Conservation (phyloP, 2,888 invertebrate species). For the Drosophila anomelani region DNA sequence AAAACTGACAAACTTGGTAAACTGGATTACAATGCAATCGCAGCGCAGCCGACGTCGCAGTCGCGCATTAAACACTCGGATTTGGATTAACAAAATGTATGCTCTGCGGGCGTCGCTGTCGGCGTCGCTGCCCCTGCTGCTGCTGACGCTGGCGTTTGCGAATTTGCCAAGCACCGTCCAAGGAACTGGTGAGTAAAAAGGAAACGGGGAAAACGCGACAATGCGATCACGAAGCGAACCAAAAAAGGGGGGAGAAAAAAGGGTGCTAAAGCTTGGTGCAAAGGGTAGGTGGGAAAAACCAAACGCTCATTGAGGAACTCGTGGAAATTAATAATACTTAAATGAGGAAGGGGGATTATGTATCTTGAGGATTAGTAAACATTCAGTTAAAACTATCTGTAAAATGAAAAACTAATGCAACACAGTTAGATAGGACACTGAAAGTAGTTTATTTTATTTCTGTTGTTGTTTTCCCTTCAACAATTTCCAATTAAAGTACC, state of each 20-base stretch:
- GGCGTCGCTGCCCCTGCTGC: slow-evolving; percentile 63
- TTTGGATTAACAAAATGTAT: slow-evolving; percentile 74
- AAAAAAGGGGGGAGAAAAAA: slow-evolving; percentile 3
- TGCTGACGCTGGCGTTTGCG: slow-evolving; percentile 66
- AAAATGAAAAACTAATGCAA: no score
- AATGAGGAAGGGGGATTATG: no score
- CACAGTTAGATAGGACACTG: no score
- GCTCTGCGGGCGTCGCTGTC: slow-evolving; percentile 62
- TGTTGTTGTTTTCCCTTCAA: not conserved
- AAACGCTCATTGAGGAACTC: slow-evolving; percentile 16
- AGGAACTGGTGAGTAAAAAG: slow-evolving; percentile 69
- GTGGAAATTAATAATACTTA: not conserved
- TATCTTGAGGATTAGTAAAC: no score
- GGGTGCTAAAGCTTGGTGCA: slow-evolving; percentile 7
- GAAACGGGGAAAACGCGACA: slow-evolving; percentile 16
- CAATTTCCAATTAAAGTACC: not conserved
- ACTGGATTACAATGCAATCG: slow-evolving; percentile 75
- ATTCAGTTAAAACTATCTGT: no score
- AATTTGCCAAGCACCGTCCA: slow-evolving; percentile 61
- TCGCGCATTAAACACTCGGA: slow-evolving; percentile 66
- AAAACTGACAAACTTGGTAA: slow-evolving; percentile 63
- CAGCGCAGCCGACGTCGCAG: slow-evolving; percentile 78
- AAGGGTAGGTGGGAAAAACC: slow-evolving; percentile 15
- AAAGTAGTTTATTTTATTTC: no score
- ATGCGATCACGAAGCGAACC: slow-evolving; percentile 15